phyloP scores from a whole-genome alignment of 2,113 vertebrate species.

The Condylura cristata region DNA sequence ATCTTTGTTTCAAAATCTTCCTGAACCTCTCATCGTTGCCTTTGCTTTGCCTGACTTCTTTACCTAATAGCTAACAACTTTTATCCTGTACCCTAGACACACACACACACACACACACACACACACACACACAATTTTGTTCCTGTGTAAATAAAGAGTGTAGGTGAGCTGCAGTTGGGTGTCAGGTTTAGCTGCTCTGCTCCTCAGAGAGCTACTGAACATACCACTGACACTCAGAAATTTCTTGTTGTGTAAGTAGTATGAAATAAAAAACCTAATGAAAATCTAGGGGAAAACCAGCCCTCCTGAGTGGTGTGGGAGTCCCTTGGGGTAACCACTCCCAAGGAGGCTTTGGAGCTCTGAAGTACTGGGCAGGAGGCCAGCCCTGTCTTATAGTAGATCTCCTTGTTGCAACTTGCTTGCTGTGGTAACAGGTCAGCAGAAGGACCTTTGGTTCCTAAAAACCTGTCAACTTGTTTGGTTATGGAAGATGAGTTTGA shows the following conservation, averaged over 20 bases:
- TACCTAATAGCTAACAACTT: neutral
- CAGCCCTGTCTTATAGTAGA: rapidly evolving
- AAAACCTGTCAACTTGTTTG: neutral
- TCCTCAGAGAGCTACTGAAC: neutral
- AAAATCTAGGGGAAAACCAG: neutral
- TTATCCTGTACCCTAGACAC: neutral
- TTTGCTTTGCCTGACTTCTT: neutral
- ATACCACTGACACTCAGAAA: neutral
- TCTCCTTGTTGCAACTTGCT: neutral
- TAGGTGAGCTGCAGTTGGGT: neutral
- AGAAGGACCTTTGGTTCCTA: neutral
- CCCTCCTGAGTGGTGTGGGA: neutral
- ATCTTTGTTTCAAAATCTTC: neutral
- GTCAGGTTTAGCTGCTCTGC: neutral
- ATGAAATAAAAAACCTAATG: neutral
- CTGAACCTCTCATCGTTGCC: too few relatives aligned
- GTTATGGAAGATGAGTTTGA: neutral
- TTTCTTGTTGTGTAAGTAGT: neutral
- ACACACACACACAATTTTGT: too few relatives aligned
- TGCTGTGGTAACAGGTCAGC: neutral
- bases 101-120: too few relatives aligned
- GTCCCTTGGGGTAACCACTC: neutral
- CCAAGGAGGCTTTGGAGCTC: neutral
- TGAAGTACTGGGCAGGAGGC: rapidly evolving
- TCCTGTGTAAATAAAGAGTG: neutral